Evolutionary conservation across 2,797 vertebrate genomes (phyloP).

Genomic region (Rhinogobio ventralis): DNA sequence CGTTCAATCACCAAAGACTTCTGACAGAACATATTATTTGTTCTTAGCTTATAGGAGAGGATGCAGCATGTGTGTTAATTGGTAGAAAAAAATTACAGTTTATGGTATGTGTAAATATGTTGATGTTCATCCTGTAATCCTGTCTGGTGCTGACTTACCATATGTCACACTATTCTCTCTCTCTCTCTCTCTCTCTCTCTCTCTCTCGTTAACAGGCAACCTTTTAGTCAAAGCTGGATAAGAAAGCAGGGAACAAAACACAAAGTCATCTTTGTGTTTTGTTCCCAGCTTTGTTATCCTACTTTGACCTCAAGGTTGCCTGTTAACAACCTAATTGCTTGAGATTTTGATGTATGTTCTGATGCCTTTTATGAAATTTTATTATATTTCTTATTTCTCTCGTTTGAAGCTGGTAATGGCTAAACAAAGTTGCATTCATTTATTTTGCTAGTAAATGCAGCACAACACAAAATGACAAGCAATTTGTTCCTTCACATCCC

Average conservation of each 20-base stretch:
- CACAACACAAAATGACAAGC: constrained; percentile 10
- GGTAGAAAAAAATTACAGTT: constrained; percentile 23
- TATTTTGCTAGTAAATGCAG: constrained; percentile 2
- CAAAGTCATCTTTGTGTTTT: background rate
- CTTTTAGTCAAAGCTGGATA: constrained; percentile 20
- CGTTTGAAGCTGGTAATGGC: background rate
- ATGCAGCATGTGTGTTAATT: constrained; percentile 38
- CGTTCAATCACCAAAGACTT: constrained; percentile 55
- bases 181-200: no score
- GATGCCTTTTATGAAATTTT: background rate
- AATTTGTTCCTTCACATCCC: background rate
- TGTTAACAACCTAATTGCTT: background rate
- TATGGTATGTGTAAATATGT: constrained; percentile 41
- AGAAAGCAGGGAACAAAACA: background rate
- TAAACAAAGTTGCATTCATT: background rate
- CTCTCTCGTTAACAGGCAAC: constrained; percentile 40
- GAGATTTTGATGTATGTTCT: constrained; percentile 5
- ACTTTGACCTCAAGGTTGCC: no score
- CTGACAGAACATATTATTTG: constrained; percentile 67
- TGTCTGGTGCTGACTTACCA: constrained; percentile 59
- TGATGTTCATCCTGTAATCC: constrained; percentile 60
- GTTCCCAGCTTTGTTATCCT: no score
- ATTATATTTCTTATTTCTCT: background rate
- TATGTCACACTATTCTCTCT: constrained; percentile 36
- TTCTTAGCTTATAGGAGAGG: constrained; percentile 56